A percentile compares a stretch with the other conserved stretches of the same genome.
Evolutionary conservation across 2,113 vertebrate species (phyloP).

Genomic region (Pantherophis guttatus): DNA sequence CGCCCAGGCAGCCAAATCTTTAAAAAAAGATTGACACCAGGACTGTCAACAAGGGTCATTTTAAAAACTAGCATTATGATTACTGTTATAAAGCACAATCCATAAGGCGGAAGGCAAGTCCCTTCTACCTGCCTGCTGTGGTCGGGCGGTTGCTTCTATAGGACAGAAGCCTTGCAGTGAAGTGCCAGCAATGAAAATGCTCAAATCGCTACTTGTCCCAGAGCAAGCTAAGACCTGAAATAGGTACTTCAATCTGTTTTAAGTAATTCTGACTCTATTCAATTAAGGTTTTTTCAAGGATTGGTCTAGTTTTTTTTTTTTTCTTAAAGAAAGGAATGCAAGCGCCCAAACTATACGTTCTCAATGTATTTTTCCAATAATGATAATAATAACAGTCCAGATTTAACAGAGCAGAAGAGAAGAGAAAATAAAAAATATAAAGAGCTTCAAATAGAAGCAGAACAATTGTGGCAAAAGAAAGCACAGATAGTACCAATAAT

Average conservation of each 20-base stretch:
- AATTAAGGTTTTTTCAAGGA: not conserved
- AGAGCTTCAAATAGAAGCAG: not conserved
- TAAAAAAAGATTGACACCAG: not conserved
- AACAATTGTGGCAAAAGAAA: not conserved
- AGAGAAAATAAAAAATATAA: not conserved
- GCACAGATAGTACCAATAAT: not conserved
- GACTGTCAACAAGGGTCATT: not conserved
- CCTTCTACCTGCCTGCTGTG: not conserved
- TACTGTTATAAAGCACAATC: fast-evolving
- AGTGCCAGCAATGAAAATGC: not conserved
- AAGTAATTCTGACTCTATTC: not conserved
- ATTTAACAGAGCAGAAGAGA: not conserved
- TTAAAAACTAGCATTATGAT: not conserved
- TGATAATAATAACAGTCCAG: not conserved
- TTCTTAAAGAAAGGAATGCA: not conserved
- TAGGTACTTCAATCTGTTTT: not conserved
- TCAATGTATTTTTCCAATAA: not conserved
- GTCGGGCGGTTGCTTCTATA: not conserved
- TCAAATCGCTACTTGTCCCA: not conserved
- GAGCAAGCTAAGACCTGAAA: not conserved
- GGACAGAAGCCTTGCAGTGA: too few species aligned
- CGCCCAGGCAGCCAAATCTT: not conserved
- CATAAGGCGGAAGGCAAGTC: not conserved
- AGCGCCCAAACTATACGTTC: not conserved
- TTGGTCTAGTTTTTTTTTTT: not conserved